Conservation (phyloP, 2,113 vertebrate genomes). For the Hyperopisus bebe region DNA sequence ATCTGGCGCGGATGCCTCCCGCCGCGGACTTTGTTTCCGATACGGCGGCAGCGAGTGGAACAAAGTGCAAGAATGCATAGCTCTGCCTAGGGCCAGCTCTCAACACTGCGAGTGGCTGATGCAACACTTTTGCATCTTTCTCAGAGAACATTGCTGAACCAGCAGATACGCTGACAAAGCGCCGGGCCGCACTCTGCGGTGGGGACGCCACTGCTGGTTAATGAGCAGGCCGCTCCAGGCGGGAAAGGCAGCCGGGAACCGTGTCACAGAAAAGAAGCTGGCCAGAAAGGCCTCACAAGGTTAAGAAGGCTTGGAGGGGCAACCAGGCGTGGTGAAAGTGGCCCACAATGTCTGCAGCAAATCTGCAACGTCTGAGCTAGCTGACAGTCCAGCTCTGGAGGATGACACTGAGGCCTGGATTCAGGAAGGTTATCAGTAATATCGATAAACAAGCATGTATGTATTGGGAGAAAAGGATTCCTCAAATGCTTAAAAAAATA, state of each 20-base stretch:
- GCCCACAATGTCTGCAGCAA: neutral
- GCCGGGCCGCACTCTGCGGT: neutral
- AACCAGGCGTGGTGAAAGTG: neutral
- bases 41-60: neutral
- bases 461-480: neutral
- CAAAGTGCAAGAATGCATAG: neutral
- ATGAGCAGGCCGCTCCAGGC: neutral
- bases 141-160: slow-evolving; percentile 16
- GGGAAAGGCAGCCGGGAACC: neutral
- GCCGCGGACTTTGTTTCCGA: neutral
- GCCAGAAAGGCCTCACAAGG: neutral
- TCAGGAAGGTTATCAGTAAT: neutral
- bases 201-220: neutral
- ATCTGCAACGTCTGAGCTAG: neutral
- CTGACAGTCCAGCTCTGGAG: neutral
- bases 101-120: neutral
- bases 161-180: slow-evolving; percentile 10
- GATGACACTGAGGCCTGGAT: neutral
- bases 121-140: neutral
- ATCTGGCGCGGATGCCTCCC: neutral
- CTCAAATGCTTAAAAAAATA: neutral
- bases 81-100: neutral
- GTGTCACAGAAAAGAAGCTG: neutral
- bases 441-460: neutral
- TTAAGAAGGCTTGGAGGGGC: neutral